Conservation (phyloP, 2,888 invertebrate species). For the Malachius bipustulatus region DNA sequence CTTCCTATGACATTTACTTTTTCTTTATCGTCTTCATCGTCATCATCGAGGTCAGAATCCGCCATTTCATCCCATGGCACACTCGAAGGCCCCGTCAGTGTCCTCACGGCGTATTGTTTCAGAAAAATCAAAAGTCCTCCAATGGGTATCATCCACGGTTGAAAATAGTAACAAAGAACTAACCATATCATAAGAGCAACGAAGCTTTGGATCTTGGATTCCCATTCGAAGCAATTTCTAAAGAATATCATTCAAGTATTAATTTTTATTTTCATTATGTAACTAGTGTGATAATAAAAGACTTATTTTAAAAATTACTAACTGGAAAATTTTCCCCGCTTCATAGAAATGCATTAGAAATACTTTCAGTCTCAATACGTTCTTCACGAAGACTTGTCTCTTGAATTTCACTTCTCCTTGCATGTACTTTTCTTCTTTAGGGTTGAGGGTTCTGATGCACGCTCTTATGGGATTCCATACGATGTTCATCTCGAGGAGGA, state of each 20-base stretch:
- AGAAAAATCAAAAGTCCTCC: constrained; percentile 69
- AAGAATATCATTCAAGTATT: constrained; percentile 19
- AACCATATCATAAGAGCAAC: constrained; percentile 77
- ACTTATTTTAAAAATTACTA: constrained; percentile 37
- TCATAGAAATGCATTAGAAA: constrained; percentile 84
- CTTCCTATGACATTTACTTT: constrained; percentile 53
- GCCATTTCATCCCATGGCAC: constrained; percentile 36
- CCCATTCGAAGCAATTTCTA: constrained; percentile 96
- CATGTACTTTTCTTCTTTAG: constrained; percentile 91
- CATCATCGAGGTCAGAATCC: constrained; percentile 55
- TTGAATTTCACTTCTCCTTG: constrained; percentile 92
- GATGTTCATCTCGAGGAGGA: constrained; percentile 82
- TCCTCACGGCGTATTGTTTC: constrained; percentile 54
- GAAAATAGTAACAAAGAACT: constrained; percentile 82
- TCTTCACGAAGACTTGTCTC: constrained; percentile 83
- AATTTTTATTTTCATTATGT: too few species aligned
- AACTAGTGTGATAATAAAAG: constrained; percentile 1
- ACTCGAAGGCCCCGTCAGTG: constrained; percentile 30
- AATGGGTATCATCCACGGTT: constrained; percentile 90
- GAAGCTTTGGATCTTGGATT: constrained; percentile 74
- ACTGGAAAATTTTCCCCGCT: constrained; percentile 84
- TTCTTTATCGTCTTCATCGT: constrained; percentile 85
- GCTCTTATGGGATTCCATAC: constrained; percentile 89
- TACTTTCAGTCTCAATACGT: constrained; percentile 83
- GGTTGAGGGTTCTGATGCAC: constrained; percentile 86